A percentile compares a stretch with the other conserved stretches of the same genome.
phyloP scores from a whole-genome alignment of 2,888 invertebrate genomes.

The Cartodere bifasciata region DNA sequence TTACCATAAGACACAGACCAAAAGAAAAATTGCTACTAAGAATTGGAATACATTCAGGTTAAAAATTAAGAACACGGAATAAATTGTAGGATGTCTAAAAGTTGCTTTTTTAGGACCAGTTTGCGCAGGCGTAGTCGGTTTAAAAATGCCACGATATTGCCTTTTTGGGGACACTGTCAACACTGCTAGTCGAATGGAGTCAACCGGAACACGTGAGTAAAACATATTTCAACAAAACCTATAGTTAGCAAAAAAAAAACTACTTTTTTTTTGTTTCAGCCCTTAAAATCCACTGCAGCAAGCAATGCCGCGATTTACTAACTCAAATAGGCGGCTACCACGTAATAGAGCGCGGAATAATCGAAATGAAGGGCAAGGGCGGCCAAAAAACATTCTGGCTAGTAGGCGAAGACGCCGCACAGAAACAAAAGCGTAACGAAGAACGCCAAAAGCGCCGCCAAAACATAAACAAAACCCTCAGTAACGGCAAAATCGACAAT shows the following conservation, averaged over 20 bases:
- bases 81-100: background rate
- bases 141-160: slow-evolving; percentile 89
- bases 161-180: slow-evolving; percentile 90
- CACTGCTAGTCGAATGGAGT: slow-evolving; percentile 79
- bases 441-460: slow-evolving; percentile 39
- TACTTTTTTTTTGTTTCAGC: too few species aligned
- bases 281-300: slow-evolving; percentile 71
- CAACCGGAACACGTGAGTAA: slow-evolving; percentile 61
- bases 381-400: slow-evolving; percentile 77
- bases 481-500: slow-evolving; percentile 19
- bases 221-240: background rate
- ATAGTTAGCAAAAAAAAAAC: background rate
- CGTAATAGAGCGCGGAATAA: slow-evolving; percentile 60
- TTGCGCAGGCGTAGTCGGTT: slow-evolving; percentile 83
- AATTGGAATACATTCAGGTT: slow-evolving; percentile 85
- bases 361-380: slow-evolving; percentile 75
- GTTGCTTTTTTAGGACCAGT: slow-evolving; percentile 53
- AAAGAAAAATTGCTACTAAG: slow-evolving; percentile 70
- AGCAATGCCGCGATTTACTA: slow-evolving; percentile 54
- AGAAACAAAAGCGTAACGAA: slow-evolving; percentile 42
- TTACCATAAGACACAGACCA: slow-evolving; percentile 80
- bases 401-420: slow-evolving; percentile 56
- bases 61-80: slow-evolving; percentile 13
- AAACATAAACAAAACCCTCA: too few species aligned
- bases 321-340: slow-evolving; percentile 64